phyloP scores from a whole-genome alignment of 2,888 invertebrate species.

The Danaus chrysippus region DNA sequence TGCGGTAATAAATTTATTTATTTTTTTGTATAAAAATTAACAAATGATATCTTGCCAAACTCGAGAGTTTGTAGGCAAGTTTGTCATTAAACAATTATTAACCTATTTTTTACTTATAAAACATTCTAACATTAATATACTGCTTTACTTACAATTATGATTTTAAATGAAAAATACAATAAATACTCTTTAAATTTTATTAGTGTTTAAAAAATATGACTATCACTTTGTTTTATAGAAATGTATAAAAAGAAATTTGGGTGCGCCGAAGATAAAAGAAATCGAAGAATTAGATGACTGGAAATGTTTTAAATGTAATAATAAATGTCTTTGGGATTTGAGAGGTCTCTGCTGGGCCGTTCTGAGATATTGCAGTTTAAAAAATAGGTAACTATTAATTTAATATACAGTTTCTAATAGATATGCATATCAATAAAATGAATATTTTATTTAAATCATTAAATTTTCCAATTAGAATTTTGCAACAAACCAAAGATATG shows the following conservation, averaged over 20 bases:
- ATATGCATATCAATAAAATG: neutral
- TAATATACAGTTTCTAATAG: slow-evolving; percentile 10
- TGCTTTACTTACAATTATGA: no score
- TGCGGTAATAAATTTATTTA: slow-evolving; percentile 72
- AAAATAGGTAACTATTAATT: slow-evolving; percentile 66
- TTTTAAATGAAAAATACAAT: no score
- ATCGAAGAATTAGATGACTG: slow-evolving; percentile 89
- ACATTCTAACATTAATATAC: no score
- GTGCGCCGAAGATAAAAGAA: slow-evolving; percentile 81
- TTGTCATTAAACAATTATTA: no score
- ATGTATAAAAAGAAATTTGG: slow-evolving; percentile 86
- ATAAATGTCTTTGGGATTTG: slow-evolving; percentile 81
- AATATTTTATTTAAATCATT: neutral
- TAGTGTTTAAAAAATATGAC: slow-evolving; percentile 27
- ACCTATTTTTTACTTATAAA: no score
- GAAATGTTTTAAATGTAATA: slow-evolving; percentile 88
- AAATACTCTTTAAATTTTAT: slow-evolving; percentile 6
- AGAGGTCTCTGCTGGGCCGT: slow-evolving; percentile 86
- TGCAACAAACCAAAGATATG: slow-evolving; percentile 61
- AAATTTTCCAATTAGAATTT: slow-evolving; percentile 52
- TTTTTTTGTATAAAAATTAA: no score
- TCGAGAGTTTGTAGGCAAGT: no score
- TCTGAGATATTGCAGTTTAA: slow-evolving; percentile 82
- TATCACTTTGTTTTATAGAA: slow-evolving; percentile 70
- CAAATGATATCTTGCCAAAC: no score